A percentile compares a stretch with the other conserved stretches of the same genome.
These are phyloP conservation scores for Mustela erminea DNA, from an alignment of 2,797 vertebrate species.

Conservation along the genomic window DNA sequence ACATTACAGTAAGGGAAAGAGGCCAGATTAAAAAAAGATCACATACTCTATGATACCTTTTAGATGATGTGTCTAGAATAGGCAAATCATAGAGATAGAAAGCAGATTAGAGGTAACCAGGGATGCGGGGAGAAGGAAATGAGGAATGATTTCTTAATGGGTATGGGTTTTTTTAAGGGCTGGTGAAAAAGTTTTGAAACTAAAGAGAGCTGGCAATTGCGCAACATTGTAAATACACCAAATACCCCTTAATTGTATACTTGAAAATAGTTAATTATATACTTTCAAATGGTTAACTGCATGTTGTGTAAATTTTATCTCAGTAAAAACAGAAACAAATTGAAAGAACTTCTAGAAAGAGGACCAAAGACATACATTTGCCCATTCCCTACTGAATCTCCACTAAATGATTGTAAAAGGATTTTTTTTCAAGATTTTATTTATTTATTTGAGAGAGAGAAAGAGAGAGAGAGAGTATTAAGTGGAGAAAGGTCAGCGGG, in stretches of 20 bases:
- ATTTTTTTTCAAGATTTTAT: not conserved
- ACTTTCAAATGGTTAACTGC: not conserved
- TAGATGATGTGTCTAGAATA: not conserved
- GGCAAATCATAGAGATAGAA: not conserved
- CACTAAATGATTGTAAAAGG: not conserved
- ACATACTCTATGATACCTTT: constrained; percentile 14
- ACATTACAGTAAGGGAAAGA: constrained; percentile 42
- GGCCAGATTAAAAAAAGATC: not conserved
- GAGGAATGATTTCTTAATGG: not conserved
- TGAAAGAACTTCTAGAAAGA: not conserved
- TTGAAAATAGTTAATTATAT: not conserved
- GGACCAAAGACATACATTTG: constrained; percentile 5
- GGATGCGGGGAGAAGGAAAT: not conserved
- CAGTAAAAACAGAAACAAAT: not conserved
- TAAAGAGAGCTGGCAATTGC: not conserved
- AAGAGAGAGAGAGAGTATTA: no score
- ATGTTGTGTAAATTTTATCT: constrained; percentile 10
- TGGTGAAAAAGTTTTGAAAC: constrained; percentile 30
- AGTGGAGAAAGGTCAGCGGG: no score
- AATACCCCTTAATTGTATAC: not conserved
- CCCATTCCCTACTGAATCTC: not conserved
- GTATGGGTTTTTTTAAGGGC: not conserved
- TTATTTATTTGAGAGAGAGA: no score
- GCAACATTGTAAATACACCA: not conserved
- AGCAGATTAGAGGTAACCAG: not conserved